Evolutionary conservation across 2,113 vertebrate species (phyloP), one percentile per base, ranked within the genome.

Genomic region (Corythaeola cristata): DNA sequence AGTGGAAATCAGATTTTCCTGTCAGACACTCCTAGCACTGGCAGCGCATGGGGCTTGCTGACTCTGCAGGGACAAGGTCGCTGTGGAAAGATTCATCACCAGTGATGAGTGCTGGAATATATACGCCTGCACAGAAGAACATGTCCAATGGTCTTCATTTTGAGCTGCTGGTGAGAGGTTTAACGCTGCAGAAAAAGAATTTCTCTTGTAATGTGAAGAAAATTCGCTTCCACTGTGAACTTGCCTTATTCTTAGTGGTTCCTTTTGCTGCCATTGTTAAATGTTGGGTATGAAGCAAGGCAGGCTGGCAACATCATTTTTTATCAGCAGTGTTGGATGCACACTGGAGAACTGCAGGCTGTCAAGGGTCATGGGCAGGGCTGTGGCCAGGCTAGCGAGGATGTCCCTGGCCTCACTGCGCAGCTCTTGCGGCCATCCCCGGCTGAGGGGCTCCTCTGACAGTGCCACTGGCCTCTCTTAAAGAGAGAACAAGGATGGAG

Each of bases 1-100:
- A 96, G n/a, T 52, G 73, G 41, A 92, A 94, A 93, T 94, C 44
- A 53, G 37, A 81, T 91, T 94, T 97, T 94, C 50, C 82, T 53
- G 73, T 58, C 1, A 53, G 75, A 35, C 44, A 52, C 58, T 82
- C 75, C 3, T 3, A 47, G 85, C 23, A 8, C 28, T 69, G 72
- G 59, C 71, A 93, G 72, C 2, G 5, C 3, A 5, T 71, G 63
- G 91, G 88, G 47, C 49, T 92, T 94, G 87, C 85, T 90, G 82
- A 76, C 73, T 90, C 78, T 0, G 1, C 68, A 74, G 64, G 88
- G 88, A 15, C 67, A 68, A 92, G 49, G 56, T 94, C 85, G 59
- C 37, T 62, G 80, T 41, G 59, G 94, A 90, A 89, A 76, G 88
- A 88, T 79, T 53, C 67, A 64, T 62, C 58, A 85, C n/a, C 52